Evolutionary conservation across 2,888 invertebrate genomes (phyloP), one percentile per base, ranked within the genome.

Genomic region (Mellilla xanthometata): DNA sequence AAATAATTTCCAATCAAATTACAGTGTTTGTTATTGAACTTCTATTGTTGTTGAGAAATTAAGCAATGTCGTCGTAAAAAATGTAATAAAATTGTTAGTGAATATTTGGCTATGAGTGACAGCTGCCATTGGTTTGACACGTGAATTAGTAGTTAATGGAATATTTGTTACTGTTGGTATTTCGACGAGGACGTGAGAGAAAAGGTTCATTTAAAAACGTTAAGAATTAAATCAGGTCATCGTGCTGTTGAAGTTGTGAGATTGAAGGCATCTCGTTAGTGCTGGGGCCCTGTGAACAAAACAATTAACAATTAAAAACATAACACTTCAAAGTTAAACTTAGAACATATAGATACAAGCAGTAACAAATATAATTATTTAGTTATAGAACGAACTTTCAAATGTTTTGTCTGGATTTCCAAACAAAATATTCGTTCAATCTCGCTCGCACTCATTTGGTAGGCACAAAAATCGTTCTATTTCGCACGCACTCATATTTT

Each of bases 241-340:
- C 41, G 86, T 89, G 67, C 71, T 70, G 66, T 88, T 88, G 72
- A 76, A 76, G 51, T 72, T 76, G 56, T 79, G 77, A 50, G 79
- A 67, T 66, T 86, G 88, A 29, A 87, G 70, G 67, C 90, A 90
- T 54, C 88, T 74, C 51, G 87, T 89, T 47, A 90, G 80, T 52
- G 84, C 81, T 26, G 88, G 89, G 42, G 90, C 82, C 65, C 90
- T 90, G 85, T 9, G 86, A 87, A 43, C 62, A 61, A 74, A 76
- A 24, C 8, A n/a, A 24, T n/a, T 24, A 1, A 1, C 24, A 24
- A 24, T 24, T 24, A 24, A n/a, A n/a, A n/a, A n/a, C n/a, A n/a
- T n/a, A n/a, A n/a, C n/a, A n/a, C n/a, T n/a, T n/a, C n/a, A n/a
- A n/a, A n/a, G n/a, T n/a, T n/a, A n/a, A n/a, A n/a, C n/a, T n/a